Percentiles rank a stretch among this genome's conserved stretches.
Evolutionary conservation across 1,140 invertebrate species (phyloP).

Genomic region (Coptotermes formosanus): DNA sequence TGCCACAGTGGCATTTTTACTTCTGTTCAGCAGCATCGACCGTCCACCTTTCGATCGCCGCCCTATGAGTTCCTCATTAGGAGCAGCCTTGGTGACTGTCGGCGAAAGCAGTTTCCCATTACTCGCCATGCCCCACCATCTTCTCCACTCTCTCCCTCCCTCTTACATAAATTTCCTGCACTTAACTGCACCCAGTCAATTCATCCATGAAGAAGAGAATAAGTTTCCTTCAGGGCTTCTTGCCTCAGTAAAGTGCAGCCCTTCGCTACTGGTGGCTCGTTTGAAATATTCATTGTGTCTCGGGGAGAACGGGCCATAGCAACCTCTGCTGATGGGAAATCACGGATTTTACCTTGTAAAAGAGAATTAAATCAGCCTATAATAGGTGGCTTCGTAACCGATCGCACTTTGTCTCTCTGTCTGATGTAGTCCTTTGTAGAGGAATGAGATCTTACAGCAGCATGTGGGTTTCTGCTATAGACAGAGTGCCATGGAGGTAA

Average conservation of each 20-base stretch:
- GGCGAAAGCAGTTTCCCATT: background rate
- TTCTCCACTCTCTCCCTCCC: no score
- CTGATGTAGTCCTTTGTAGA: no score
- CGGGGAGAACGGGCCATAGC: background rate
- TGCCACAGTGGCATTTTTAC: no score
- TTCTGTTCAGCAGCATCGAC: background rate
- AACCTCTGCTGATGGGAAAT: background rate
- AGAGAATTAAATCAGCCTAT: background rate
- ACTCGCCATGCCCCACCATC: background rate
- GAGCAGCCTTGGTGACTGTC: background rate
- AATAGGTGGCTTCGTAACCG: background rate
- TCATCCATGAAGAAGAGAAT: background rate
- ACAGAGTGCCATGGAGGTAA: no score
- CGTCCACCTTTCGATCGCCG: background rate
- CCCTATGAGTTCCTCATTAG: background rate
- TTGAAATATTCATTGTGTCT: constrained; percentile 14
- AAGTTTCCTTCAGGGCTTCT: background rate
- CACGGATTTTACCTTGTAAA: background rate
- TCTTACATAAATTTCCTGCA: background rate
- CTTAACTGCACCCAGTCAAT: background rate
- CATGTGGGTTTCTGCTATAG: no score
- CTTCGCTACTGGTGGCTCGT: background rate
- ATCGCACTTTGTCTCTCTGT: no score
- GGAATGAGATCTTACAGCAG: no score
- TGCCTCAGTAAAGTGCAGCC: background rate